phyloP scores from a whole-genome alignment of 2,113 vertebrate genomes.

The Cavia aperea region DNA sequence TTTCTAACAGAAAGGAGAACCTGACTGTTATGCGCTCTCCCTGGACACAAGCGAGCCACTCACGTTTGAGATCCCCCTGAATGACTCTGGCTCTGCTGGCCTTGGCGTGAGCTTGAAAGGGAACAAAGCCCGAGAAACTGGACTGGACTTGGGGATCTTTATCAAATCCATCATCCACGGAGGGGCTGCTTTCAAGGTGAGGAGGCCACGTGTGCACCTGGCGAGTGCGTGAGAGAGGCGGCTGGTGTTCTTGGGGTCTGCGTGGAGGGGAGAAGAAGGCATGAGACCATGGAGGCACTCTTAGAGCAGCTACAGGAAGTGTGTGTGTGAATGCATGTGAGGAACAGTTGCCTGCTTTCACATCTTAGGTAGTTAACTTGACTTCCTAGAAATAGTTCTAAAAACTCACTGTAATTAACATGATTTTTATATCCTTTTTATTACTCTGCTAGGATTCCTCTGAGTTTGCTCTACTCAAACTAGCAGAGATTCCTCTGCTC shows the following conservation, averaged over 20 bases:
- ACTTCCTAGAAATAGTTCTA: background rate
- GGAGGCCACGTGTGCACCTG: background rate
- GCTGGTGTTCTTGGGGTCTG: accelerated
- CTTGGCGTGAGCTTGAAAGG: constrained; percentile 97
- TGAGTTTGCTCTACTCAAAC: background rate
- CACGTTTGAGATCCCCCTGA: constrained; percentile 93
- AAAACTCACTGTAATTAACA: background rate
- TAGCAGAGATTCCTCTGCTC: background rate
- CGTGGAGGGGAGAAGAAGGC: background rate
- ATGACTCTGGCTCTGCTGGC: constrained; percentile 93
- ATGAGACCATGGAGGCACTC: background rate
- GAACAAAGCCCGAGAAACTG: constrained; percentile 94
- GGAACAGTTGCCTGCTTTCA: background rate
- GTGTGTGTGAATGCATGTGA: background rate
- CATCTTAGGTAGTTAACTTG: background rate
- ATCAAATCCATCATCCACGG: constrained; percentile 96
- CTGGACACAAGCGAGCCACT: constrained; percentile 89
- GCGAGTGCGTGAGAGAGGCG: background rate
- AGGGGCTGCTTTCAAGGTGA: constrained; percentile 96
- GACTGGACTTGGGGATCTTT: constrained; percentile 95
- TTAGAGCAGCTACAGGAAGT: too few relatives aligned
- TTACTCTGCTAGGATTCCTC: constrained; percentile 1
- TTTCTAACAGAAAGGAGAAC: constrained; percentile 80
- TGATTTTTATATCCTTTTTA: constrained; percentile 14
- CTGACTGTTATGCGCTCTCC: constrained; percentile 73